Evolutionary conservation across 2,888 invertebrate genomes (phyloP).

Genomic region (Drosophila lacicola): DNA sequence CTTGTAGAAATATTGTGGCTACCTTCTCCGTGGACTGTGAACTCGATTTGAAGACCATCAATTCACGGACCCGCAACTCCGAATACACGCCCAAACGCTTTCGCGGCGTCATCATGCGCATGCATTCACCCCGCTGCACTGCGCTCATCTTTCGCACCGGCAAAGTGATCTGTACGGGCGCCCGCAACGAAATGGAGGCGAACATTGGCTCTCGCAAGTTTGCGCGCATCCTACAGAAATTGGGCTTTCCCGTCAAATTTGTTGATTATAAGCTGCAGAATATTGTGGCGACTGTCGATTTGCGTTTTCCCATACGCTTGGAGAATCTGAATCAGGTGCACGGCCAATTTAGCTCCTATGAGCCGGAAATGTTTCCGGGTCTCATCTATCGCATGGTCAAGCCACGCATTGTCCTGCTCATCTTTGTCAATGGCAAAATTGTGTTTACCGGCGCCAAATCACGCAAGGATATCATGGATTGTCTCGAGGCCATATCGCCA

Average conservation of each 20-base stretch:
- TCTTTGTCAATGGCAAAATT: constrained; percentile 99
- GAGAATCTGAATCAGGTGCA: constrained; percentile 91
- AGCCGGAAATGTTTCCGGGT: constrained; percentile 99
- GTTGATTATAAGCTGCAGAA: constrained; percentile 92
- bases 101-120: constrained; percentile 93
- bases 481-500: constrained; percentile 97
- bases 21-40: constrained; percentile 91
- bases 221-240: constrained; percentile 92
- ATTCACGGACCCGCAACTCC: constrained; percentile 92
- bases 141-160: constrained; percentile 91
- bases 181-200: constrained; percentile 91
- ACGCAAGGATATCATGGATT: constrained; percentile 95
- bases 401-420: constrained; percentile 96
- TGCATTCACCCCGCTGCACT: constrained; percentile 91
- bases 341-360: constrained; percentile 94
- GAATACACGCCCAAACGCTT: constrained; percentile 94
- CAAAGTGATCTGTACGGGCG: constrained; percentile 93
- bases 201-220: constrained; percentile 92
- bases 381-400: constrained; percentile 98
- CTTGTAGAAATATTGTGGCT: constrained; percentile 91
- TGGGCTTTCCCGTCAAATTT: constrained; percentile 92
- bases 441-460: constrained; percentile 98
- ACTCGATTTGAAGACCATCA: constrained; percentile 90
- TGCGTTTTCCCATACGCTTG: constrained; percentile 90
- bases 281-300: constrained; percentile 91